Base-by-base conservation (phyloP, 2,888 invertebrate genomes). In the Notodonta ziczac region DNA sequence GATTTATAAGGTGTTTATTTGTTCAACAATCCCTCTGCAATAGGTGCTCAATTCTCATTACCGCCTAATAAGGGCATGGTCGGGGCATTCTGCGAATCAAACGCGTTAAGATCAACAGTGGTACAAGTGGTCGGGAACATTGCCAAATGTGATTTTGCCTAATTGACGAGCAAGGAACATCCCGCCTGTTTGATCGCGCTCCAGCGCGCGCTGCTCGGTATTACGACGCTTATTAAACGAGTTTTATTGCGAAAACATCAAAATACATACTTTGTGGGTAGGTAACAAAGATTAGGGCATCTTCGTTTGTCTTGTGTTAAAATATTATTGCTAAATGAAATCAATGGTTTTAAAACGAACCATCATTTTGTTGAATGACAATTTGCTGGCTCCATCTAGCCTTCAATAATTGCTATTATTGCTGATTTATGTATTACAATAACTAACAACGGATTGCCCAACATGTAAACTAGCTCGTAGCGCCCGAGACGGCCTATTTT, bases 131-230 rank as follows among this genome's bases (percentile, higher is more conserved):
- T 72, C 85, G 91, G 92, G 92, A 88, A 83, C 80, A 69, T 65
- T 91, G 92, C 92, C 92, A 92, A 92, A 88, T 86, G 87, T 86
- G 87, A 85, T 87, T 89, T 86, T 83, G 80, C 85, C 86, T 90
- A 91, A 92, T 92, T 90, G 91, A 90, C 87, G 90, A 85, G 83
- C 86, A 76, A 75, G 80, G 83, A 82, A 84, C 88, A 85, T 82
- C 83, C 81, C 86, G 86, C 72, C 69, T 80, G 83, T 87, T 90
- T 91, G 89, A 90, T 91, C 88, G 76, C 78, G 78, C 82, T 85
- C 82, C 87, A 87, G 87, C 72, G 66, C 64, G 62, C 72, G 73
- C 65, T 72, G 75, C 76, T 67, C 62, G 70, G 68, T 70, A 83
- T 82, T 82, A 83, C 80, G 73, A 71, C 73, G 73, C 66, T 77